These are phyloP conservation scores for Pyrocephalus nanus DNA, from an alignment of 2,797 vertebrate species.

Conservation along the genomic window DNA sequence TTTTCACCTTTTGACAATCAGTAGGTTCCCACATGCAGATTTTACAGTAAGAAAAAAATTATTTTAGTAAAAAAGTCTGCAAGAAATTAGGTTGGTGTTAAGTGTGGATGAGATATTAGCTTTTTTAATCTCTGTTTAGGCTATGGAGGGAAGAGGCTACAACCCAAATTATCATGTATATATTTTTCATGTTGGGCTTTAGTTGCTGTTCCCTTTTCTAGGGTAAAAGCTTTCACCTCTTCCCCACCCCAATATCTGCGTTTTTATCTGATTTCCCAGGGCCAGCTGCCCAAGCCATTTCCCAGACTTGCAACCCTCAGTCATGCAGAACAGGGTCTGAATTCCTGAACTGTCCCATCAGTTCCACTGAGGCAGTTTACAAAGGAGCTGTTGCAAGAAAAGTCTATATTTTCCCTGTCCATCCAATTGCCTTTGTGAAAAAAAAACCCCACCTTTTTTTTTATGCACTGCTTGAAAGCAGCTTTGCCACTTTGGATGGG, in stretches of 20 bases:
- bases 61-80: background rate
- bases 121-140: background rate
- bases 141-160: rapidly evolving
- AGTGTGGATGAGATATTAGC: background rate
- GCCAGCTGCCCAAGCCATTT: background rate
- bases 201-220: background rate
- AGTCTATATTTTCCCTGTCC: background rate
- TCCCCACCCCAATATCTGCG: background rate
- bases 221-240: background rate
- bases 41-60: background rate
- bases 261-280: background rate
- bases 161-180: background rate
- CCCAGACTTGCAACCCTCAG: background rate
- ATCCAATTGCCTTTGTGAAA: background rate
- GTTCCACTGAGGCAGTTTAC: background rate
- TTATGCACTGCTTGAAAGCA: background rate
- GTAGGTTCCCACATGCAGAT: background rate
- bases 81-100: background rate
- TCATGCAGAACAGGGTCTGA: background rate
- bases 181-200: background rate
- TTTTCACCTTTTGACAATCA: background rate
- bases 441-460: background rate
- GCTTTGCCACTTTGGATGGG: too few relatives aligned
- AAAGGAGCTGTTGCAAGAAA: background rate
- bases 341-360: background rate